Base-by-base conservation (phyloP, 2,888 invertebrate genomes). In the Latheticus oryzae region DNA sequence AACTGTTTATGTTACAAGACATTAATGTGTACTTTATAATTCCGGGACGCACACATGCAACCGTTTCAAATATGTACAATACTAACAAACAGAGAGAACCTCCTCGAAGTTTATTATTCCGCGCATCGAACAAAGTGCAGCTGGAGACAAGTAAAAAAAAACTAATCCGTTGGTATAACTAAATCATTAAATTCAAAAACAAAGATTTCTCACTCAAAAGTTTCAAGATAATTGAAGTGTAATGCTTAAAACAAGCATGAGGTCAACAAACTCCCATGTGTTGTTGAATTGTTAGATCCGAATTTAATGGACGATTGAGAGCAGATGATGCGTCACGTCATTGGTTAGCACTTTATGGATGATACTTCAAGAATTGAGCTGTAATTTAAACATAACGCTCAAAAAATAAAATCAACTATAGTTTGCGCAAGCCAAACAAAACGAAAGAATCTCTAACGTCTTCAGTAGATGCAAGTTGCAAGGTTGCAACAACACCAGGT, bases 71-170 rank as follows among this genome's bases (percentile, higher is more conserved):
- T 60, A 59, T 58, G 58, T 53, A 57, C 55, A 60, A 63, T 60
- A 64, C 62, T 63, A 67, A 67, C 64, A 67, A 67, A 67, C 64
- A 63, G 45, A 58, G 50, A 57, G 51, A 63, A 60, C 61, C 64
- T 67, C 65, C 64, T 67, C 58, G 30, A 56, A 58, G 62, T 66
- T 66, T 66, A 66, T 66, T 66, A 64, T 66, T 65, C 61, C 28
- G 40, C 58, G 52, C 59, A 65, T 61, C 38, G 60, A 60, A 65
- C 64, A 50, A 40, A 61, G 37, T 64, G 63, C 66, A 67, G 64
- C 66, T 65, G 65, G 62, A 42, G 63, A 60, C 62, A 64, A 62
- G 61, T 60, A 65, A n/a, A 64, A 65, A 63, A 24, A 30, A 19
- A 11, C 13, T 7, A 26, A 42, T 26, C 16, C 50, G 48, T 47